phyloP scores from a whole-genome alignment of 2,113 vertebrate genomes.

The Alligator mississippiensis region DNA sequence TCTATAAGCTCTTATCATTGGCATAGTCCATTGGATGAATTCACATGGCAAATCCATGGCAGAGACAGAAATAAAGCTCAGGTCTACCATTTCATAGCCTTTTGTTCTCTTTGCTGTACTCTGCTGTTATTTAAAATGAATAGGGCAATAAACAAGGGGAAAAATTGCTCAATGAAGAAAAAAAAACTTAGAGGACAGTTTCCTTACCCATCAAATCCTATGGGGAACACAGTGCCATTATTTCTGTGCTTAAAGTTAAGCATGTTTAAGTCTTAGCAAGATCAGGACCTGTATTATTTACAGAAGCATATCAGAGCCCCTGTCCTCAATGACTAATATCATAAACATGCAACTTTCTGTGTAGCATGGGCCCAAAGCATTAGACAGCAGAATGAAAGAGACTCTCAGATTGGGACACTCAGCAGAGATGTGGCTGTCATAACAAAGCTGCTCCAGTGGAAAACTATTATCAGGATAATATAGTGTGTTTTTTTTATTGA shows the following conservation, averaged over 20 bases:
- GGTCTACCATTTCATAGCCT: background rate
- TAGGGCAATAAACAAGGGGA: background rate
- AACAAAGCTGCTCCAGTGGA: background rate
- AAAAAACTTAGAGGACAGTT: background rate
- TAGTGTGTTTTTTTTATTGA: background rate
- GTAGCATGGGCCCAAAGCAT: background rate
- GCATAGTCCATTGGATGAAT: background rate
- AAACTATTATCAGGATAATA: background rate
- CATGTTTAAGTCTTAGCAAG: background rate
- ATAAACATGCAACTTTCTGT: background rate
- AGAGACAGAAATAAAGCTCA: background rate
- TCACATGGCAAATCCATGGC: background rate
- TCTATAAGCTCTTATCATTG: background rate
- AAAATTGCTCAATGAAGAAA: background rate
- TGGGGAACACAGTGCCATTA: background rate
- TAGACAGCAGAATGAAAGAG: background rate
- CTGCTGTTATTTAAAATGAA: background rate
- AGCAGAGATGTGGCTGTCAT: background rate
- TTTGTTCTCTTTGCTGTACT: accelerated
- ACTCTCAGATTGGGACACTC: background rate
- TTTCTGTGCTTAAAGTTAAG: background rate
- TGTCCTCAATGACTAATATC: background rate
- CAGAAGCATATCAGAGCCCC: background rate
- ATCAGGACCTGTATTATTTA: background rate
- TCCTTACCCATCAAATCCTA: background rate